Conservation (phyloP, 1,140 invertebrate genomes). For the Drosophila sulfurigaster region DNA sequence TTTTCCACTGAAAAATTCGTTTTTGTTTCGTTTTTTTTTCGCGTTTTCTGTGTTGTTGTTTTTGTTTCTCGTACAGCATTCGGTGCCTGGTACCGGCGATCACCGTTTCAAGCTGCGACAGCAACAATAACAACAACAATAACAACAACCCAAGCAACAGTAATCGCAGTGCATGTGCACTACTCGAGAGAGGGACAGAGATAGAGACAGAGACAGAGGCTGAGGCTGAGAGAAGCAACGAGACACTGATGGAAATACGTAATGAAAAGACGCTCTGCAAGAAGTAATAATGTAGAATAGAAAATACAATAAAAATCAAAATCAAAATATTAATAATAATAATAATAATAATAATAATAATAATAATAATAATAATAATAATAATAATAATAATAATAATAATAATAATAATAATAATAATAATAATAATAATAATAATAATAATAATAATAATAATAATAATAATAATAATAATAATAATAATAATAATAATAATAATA, state of each 20-base stretch:
- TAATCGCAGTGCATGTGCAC: constrained; percentile 74
- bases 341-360: constrained; percentile 14
- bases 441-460: not conserved
- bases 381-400: not conserved
- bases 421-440: constrained; percentile 10
- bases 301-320: not conserved
- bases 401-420: constrained; percentile 14
- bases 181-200: constrained; percentile 1
- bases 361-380: constrained; percentile 10
- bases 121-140: constrained; percentile 34
- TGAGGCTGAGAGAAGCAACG: not conserved
- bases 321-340: too few species aligned
- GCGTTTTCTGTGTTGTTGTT: constrained; percentile 16
- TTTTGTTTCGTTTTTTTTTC: constrained; percentile 18
- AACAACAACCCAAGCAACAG: constrained; percentile 58
- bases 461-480: constrained; percentile 14
- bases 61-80: constrained; percentile 40
- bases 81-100: constrained; percentile 76
- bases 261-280: not conserved
- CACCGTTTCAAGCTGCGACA: constrained; percentile 70
- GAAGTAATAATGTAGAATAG: constrained; percentile 3
- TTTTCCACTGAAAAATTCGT: constrained; percentile 18
- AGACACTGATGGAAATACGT: not conserved
- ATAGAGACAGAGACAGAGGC: not conserved
- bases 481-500: constrained; percentile 9